Conservation (phyloP, 2,888 invertebrate species). For the Caenorhabditis sp. region DNA sequence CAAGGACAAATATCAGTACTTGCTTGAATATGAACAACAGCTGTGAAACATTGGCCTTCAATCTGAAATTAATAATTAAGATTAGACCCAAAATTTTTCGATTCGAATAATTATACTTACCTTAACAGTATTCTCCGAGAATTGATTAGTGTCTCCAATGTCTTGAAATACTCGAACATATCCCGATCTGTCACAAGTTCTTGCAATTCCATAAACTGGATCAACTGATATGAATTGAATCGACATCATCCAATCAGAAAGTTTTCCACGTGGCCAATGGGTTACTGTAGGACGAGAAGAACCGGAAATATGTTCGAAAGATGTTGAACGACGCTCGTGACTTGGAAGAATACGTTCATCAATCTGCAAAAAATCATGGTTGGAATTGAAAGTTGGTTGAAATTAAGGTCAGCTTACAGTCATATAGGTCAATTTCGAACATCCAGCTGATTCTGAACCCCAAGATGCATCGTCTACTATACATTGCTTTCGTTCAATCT, state of each 20-base stretch:
- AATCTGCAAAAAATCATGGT: constrained; percentile 19
- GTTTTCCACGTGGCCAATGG: constrained; percentile 28
- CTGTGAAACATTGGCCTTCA: constrained; percentile 34
- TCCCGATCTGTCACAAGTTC: constrained; percentile 38
- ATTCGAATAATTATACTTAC: no score
- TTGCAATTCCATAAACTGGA: constrained; percentile 38
- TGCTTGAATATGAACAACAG: constrained; percentile 22
- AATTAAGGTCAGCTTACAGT: constrained; percentile 16
- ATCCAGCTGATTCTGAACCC: constrained; percentile 24
- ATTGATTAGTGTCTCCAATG: neutral
- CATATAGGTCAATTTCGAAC: constrained; percentile 34
- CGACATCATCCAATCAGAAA: constrained; percentile 35
- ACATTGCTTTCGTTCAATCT: constrained; percentile 26
- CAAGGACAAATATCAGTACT: constrained; percentile 29
- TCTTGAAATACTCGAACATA: constrained; percentile 27
- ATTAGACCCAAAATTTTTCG: no score
- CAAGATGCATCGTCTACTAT: constrained; percentile 25
- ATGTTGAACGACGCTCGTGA: constrained; percentile 32
- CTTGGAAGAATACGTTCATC: constrained; percentile 36
- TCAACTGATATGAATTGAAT: constrained; percentile 37
- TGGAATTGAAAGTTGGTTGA: neutral
- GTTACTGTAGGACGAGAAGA: constrained; percentile 24
- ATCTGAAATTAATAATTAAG: no score
- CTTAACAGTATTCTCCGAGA: constrained; percentile 2
- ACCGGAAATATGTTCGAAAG: constrained; percentile 29